Base-by-base conservation (phyloP, 2,113 vertebrate species). In the Centropristis striata region DNA sequence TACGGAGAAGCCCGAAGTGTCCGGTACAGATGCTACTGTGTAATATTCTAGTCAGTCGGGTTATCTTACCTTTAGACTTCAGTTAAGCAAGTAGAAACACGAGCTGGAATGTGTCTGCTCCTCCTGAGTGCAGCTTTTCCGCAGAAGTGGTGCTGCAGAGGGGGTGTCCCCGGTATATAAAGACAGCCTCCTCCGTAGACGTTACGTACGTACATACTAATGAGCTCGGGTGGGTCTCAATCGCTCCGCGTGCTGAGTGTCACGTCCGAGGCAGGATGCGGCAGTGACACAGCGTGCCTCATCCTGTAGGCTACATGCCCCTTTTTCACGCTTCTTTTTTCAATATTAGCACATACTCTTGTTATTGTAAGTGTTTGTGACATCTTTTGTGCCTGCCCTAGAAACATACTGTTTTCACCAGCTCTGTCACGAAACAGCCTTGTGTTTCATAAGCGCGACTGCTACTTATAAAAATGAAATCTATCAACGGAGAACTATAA, bases 221-320 rank as follows among this genome's bases (percentile, higher is more conserved):
- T 53, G 71, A 59, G 61, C 2, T 28, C 49, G 80, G 66, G 66
- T n/a, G 84, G 36, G 36, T 13, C 20, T 0, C 12, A 42, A 1
- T 0, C 0, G 8, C 13, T 0, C 36, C 2, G n/a, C 92, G 76
- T 95, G 94, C 28, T 2, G 12, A 0, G 0, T 36, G 93, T 88
- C 94, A 95, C 93, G 94, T 95, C 80, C 81, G 0, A 58, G 25
- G 1, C 67, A 57, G 79, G 88, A 86, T 85, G 86, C 68, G 32
- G 54, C 46, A 14, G 7, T 6, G 58, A 42, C 10, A 23, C 7
- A 5, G 4, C 1, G 2, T 49, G 7, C 47, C 4, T 49, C 20
- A 15, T n/a, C 20, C 0, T 49, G 20, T n/a, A 49, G 4, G 20
- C 9, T 10, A n/a, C n/a, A n/a, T 21, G 47, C 47, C 21, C 3